Base-by-base conservation (phyloP, 2,888 invertebrate species). In the Beris morrisii region DNA sequence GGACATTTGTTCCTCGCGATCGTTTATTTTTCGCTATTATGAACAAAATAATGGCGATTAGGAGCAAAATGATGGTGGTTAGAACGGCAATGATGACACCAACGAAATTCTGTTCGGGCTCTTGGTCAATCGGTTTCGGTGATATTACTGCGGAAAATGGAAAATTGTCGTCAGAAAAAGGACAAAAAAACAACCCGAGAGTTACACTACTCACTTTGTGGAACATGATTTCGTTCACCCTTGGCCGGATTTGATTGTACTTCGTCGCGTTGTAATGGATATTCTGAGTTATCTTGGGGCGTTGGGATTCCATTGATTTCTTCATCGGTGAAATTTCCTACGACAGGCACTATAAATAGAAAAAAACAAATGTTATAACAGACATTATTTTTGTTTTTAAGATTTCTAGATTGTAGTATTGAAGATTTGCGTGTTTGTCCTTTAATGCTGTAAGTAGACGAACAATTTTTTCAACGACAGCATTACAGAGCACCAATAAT, bases 11-110 rank as follows among this genome's bases (percentile, higher is more conserved):
- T 50, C 79, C 79, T 71, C 79, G 77, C 67, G 77, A 77, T 61
- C 84, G 83, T 73, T 87, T 85, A 77, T 87, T 87, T 71, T 87
- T 81, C 71, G 86, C 84, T 73, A 88, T 85, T 79, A 91, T 88
- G 79, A 90, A 85, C 71, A 86, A 82, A 77, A 90, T 89, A 69
- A 88, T 86, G 54, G 85, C 86, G 70, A 88, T 84, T 67, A 90
- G 83, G 74, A 91, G 82, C 70, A 90, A 81, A 74, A 91, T 89
- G 73, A 90, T 87, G 61, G 89, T 88, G 52, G 88, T 87, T 73
- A 91, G 82, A 66, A 88, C 84, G 58, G 89, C 88, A 74, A 89
- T 88, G 75, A 89, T 84, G 72, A 87, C 82, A 70, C 87, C 87
- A 73, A 88, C 86, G 69, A 80, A 80, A 79, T 86, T 84, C 70